Base-by-base conservation (phyloP, 64 coral and sea anemone species). In the Astreopora myriophthalma region DNA sequence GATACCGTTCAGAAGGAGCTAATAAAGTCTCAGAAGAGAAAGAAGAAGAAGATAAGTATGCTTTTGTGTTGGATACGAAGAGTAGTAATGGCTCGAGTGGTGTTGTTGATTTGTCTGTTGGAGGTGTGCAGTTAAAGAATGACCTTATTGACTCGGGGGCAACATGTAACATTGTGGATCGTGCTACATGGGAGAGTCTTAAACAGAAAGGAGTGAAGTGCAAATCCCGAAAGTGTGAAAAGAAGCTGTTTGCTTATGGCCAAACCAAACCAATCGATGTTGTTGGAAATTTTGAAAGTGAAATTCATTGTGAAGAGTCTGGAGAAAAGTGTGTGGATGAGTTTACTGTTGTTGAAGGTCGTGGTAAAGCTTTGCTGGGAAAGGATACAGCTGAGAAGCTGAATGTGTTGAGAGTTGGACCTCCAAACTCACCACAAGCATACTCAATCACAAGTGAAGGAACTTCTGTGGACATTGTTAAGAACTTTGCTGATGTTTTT, bases 241-340 rank as follows among this genome's bases (percentile, higher is more conserved):
- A 93, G 42, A 86, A 77, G 40, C 71, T 93, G 51, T 93, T 87
- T 78, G 91, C 84, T 6, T 94, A 88, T 75, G 85, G 92, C 5
- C 85, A 88, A 62, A 94, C 84, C 23, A 44, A 94, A 30, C 92
- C 85, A 55, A 69, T 88, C 16, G 74, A 94, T 10, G 65, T 94
- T 6, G 13, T 84, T 13, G 92, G 85, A 71, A 80, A 85, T 24
- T 94, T 94, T 69, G 77, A 61, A 27, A 25, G n/a, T 55, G 85
- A 94, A 52, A 69, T 88, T 80, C 17, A 36, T 29, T 87, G 84
- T 71, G 58, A 80, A 2, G 36, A 46, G 16, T 69, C 36, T 71
- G 74, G 62, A 26, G 25, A 36, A 33, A 93, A 34, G 3, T 87
- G 91, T 72, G 60, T 46, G 11, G 42, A 46, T 46, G 42, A 46